phyloP scores from a whole-genome alignment of 2,888 invertebrate species.

The Tenthredo distinguenda region DNA sequence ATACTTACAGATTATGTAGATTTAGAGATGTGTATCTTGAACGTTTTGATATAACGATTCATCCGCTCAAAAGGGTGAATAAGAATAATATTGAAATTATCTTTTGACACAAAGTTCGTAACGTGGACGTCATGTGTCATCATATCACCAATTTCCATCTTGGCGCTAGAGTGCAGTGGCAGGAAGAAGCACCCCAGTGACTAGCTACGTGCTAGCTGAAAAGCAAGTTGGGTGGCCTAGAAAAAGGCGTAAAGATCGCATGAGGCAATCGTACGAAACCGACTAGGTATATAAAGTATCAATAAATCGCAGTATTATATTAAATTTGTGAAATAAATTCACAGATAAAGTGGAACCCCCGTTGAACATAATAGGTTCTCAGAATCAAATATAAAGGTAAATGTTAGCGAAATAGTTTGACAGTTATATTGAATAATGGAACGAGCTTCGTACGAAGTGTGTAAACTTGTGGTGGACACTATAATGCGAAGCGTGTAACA shows the following conservation, averaged over 20 bases:
- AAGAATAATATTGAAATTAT: not conserved
- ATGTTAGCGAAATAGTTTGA: not conserved
- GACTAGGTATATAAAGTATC: not conserved
- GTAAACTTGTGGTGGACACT: not conserved
- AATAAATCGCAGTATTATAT: slow-evolving; percentile 22
- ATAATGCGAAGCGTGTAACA: not conserved
- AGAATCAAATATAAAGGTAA: slow-evolving; percentile 36
- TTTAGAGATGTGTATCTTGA: not conserved
- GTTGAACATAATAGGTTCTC: not conserved
- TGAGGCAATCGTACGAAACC: slow-evolving; percentile 19
- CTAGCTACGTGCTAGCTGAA: not conserved
- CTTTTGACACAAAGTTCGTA: slow-evolving; percentile 33
- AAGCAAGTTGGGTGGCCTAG: slow-evolving; percentile 42
- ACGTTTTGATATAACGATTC: not conserved
- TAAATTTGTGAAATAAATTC: slow-evolving; percentile 12
- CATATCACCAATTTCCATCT: not conserved
- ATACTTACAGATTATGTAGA: not conserved
- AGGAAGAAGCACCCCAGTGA: slow-evolving; percentile 26
- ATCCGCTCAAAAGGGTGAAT: not conserved
- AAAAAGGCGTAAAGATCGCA: slow-evolving; percentile 43
- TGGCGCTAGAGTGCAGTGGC: slow-evolving; percentile 35
- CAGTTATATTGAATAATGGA: not conserved
- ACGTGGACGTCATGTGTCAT: slow-evolving; percentile 49
- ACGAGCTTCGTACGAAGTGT: not conserved
- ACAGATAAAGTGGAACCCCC: not conserved